Percentiles rank a stretch among this genome's conserved stretches.
Conservation (phyloP, 2,113 vertebrate genomes). For the Xenopus laevis region DNA sequence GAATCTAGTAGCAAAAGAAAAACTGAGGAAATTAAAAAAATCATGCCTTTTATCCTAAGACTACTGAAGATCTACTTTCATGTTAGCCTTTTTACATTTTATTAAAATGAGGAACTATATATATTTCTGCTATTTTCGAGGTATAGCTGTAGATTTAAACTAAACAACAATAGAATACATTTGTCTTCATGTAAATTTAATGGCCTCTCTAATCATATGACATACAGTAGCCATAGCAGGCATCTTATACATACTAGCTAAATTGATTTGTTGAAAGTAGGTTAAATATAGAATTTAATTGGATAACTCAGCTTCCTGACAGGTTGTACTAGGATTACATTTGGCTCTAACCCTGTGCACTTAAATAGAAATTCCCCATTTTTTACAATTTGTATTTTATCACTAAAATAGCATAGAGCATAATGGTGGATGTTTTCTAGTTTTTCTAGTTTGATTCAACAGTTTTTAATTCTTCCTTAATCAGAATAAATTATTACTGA, state of each 20-base stretch:
- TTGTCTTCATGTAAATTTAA: background rate
- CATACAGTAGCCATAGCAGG: background rate
- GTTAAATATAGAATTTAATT: conserved; percentile 24
- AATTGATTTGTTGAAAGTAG: background rate
- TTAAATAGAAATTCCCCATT: conserved; percentile 12
- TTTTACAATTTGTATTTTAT: conserved; percentile 6
- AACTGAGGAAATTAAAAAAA: too few relatives aligned
- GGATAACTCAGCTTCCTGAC: conserved; percentile 13
- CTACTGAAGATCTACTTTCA: too few relatives aligned
- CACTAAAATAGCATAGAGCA: background rate
- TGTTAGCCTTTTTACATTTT: too few relatives aligned
- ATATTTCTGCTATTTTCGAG: too few relatives aligned
- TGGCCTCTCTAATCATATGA: background rate
- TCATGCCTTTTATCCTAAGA: too few relatives aligned
- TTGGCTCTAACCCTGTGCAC: background rate
- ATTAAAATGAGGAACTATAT: too few relatives aligned
- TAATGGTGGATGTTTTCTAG: background rate
- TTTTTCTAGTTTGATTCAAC: background rate
- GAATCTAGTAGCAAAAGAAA: too few relatives aligned
- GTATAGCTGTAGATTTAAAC: background rate
- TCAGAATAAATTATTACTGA: too few relatives aligned
- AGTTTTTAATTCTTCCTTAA: too few relatives aligned
- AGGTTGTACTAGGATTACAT: background rate
- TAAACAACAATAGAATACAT: background rate
- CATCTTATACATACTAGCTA: background rate